A percentile compares a stretch with the other conserved stretches of the same genome.
phyloP scores from a whole-genome alignment of 2,113 vertebrate species.

The Calcarius ornatus region DNA sequence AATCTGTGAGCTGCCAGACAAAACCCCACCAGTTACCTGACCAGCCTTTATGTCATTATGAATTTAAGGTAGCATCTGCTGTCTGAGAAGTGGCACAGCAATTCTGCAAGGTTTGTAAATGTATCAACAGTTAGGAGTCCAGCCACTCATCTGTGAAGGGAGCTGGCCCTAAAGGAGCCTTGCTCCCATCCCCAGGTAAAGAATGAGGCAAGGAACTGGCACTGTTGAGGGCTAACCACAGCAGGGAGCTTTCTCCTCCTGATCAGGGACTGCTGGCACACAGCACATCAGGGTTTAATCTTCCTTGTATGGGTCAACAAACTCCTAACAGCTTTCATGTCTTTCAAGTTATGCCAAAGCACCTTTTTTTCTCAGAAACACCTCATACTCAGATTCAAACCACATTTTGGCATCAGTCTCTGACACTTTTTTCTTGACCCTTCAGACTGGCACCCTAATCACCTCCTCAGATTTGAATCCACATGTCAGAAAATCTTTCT shows the following conservation, averaged over 20 bases:
- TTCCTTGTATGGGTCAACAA: neutral
- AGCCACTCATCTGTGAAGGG: neutral
- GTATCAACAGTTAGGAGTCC: neutral
- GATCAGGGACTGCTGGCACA: neutral
- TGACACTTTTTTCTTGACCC: neutral
- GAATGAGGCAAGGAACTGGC: neutral
- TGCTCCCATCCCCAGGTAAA: neutral
- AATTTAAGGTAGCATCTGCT: neutral
- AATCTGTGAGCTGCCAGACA: neutral
- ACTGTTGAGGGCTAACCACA: no score
- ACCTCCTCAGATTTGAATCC: neutral
- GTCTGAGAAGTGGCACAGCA: accelerated
- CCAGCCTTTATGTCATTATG: neutral
- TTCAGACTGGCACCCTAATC: neutral
- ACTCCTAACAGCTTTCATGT: neutral
- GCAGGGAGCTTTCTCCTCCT: neutral
- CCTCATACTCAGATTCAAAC: neutral
- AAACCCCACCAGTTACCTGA: neutral
- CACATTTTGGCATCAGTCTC: neutral
- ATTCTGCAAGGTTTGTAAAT: neutral
- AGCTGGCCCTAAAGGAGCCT: neutral
- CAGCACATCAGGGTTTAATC: neutral
- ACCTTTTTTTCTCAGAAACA: neutral
- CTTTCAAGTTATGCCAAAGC: neutral
- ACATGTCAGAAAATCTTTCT: neutral